Conservation (phyloP, 1,140 invertebrate species). For the Apis mellifera region DNA sequence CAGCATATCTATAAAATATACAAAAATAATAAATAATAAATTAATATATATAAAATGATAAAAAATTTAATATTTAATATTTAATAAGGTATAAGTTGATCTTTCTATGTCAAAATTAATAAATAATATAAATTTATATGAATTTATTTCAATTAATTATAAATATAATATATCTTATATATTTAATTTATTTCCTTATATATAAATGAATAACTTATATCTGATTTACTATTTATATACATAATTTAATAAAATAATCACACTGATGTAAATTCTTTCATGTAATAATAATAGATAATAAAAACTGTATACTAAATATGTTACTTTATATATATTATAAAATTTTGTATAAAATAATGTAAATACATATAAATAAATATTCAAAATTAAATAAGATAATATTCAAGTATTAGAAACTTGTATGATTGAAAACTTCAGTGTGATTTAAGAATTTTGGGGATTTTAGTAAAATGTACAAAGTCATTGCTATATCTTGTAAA, state of each 20-base stretch:
- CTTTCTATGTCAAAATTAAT: neutral
- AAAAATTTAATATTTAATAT: neutral
- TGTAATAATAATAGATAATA: slow-evolving; percentile 2
- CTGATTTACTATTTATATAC: slow-evolving; percentile 31
- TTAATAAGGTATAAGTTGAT: neutral
- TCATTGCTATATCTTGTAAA: slow-evolving; percentile 65
- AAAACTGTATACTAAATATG: too few species aligned
- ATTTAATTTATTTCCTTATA: slow-evolving; percentile 27
- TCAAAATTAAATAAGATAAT: too few species aligned
- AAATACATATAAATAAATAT: slow-evolving; percentile 11
- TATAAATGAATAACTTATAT: slow-evolving; percentile 19
- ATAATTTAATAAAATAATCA: slow-evolving; percentile 31
- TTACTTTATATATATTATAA: neutral
- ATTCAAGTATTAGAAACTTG: slow-evolving; percentile 30
- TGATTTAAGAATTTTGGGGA: slow-evolving; percentile 9
- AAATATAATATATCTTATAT: neutral
- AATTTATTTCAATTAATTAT: neutral
- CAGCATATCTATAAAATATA: neutral
- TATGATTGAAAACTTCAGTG: slow-evolving; percentile 18
- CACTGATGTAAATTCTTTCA: slow-evolving; percentile 5
- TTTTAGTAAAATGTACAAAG: slow-evolving; percentile 31
- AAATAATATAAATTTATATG: neutral
- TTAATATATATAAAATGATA: neutral
- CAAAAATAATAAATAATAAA: neutral
- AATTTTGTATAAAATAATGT: slow-evolving; percentile 13